Evolutionary conservation across 2,113 vertebrate genomes (phyloP).

Genomic region (Cinclus cinclus): DNA sequence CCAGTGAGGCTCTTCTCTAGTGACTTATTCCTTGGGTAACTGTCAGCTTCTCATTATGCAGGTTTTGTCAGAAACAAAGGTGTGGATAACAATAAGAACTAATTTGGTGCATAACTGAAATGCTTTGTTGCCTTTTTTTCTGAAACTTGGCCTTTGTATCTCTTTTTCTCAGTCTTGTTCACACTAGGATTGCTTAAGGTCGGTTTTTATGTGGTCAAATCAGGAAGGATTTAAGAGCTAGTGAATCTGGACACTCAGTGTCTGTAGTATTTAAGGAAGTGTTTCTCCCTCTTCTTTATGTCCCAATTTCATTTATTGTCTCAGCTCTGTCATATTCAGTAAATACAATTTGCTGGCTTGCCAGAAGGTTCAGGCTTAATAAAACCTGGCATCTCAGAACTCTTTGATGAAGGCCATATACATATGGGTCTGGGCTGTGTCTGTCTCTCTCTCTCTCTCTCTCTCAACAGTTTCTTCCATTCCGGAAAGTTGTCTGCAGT

Average conservation of each 20-base stretch:
- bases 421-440: conserved; percentile 12
- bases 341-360: neutral
- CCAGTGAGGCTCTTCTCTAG: neutral
- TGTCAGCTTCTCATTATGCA: neutral
- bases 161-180: neutral
- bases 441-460: neutral
- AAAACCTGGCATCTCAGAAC: neutral
- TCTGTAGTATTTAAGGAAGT: neutral
- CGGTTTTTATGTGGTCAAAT: neutral
- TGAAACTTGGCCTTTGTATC: neutral
- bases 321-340: neutral
- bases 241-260: neutral
- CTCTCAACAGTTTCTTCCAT: conserved; percentile 45
- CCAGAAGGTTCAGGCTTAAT: neutral
- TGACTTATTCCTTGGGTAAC: neutral
- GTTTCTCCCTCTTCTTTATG: neutral
- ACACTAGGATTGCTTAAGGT: neutral
- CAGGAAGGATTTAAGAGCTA: conserved; percentile 2
- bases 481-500: conserved; percentile 40
- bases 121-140: conserved; percentile 14
- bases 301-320: neutral
- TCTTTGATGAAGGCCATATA: conserved; percentile 43
- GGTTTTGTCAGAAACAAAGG: neutral
- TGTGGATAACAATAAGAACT: neutral
- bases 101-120: neutral